Conservation (phyloP, 1,140 invertebrate genomes). For the Hyphantria cunea region DNA sequence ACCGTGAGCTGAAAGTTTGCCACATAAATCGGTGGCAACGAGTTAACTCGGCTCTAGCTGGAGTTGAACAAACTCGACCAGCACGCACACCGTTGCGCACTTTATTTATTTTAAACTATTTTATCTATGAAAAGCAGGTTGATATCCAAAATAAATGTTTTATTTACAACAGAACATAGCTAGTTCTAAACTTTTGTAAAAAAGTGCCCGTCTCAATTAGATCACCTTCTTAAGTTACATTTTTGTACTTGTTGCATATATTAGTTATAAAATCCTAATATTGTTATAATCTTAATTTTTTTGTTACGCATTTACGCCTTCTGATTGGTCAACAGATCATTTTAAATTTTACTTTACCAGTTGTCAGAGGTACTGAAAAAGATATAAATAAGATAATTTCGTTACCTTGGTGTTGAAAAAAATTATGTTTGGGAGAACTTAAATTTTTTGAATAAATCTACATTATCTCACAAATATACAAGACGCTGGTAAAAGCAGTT, state of each 20-base stretch:
- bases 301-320: background rate
- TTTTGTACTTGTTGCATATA: too few species aligned
- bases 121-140: conserved; percentile 7
- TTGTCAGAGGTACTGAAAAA: too few species aligned
- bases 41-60: conserved; percentile 46
- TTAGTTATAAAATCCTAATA: too few species aligned
- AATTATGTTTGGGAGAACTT: too few species aligned
- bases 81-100: conserved; percentile 33
- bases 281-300: too few species aligned
- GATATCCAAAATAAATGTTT: background rate
- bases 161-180: background rate
- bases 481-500: too few species aligned
- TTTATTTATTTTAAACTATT: conserved; percentile 29
- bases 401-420: too few species aligned
- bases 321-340: too few species aligned
- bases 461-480: too few species aligned
- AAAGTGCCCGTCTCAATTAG: background rate
- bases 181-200: background rate
- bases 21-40: conserved; percentile 52
- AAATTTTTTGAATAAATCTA: too few species aligned
- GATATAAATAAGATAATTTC: too few species aligned
- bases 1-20: conserved; percentile 44
- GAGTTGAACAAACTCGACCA: conserved; percentile 50
- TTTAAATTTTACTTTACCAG: too few species aligned
- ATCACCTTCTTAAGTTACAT: background rate